These are phyloP conservation scores for Threskiornis aethiopicus DNA, from an alignment of 2,797 vertebrate genomes.

Conservation along the genomic window DNA sequence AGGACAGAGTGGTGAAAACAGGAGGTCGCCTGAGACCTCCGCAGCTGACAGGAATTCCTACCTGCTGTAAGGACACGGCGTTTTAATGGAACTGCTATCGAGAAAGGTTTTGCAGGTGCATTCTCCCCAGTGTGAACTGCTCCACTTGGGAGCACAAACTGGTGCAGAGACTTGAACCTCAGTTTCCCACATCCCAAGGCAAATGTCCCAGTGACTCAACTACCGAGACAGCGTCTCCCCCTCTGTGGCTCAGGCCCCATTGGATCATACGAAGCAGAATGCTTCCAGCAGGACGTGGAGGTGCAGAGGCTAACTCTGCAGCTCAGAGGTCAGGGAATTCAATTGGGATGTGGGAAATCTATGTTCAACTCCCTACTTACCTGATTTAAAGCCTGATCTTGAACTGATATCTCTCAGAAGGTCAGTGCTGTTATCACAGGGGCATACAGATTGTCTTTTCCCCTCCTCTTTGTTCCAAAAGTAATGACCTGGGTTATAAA, in stretches of 20 bases:
- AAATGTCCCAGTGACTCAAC: background rate
- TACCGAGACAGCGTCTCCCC: background rate
- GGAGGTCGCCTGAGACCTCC: background rate
- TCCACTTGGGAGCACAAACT: background rate
- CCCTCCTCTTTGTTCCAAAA: constrained; percentile 62
- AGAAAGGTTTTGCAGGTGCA: background rate
- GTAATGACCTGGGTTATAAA: constrained; percentile 56
- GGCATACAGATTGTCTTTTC: constrained; percentile 56
- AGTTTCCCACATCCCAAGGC: constrained; percentile 61
- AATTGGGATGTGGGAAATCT: constrained; percentile 54
- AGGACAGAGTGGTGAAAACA: background rate
- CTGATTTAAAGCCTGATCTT: constrained; percentile 64
- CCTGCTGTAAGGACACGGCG: background rate
- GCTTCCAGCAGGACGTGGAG: background rate
- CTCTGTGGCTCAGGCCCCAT: background rate
- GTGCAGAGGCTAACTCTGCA: background rate
- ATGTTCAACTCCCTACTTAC: constrained; percentile 60
- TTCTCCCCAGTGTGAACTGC: background rate
- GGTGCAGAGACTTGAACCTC: constrained; percentile 47
- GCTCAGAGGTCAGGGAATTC: background rate
- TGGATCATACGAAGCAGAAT: background rate
- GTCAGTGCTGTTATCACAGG: constrained; percentile 51
- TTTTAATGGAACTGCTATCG: background rate
- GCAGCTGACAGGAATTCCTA: background rate
- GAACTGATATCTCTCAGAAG: constrained; percentile 59